Base-by-base conservation (phyloP, 2,888 invertebrate species). In the Eupsilia transversa region DNA sequence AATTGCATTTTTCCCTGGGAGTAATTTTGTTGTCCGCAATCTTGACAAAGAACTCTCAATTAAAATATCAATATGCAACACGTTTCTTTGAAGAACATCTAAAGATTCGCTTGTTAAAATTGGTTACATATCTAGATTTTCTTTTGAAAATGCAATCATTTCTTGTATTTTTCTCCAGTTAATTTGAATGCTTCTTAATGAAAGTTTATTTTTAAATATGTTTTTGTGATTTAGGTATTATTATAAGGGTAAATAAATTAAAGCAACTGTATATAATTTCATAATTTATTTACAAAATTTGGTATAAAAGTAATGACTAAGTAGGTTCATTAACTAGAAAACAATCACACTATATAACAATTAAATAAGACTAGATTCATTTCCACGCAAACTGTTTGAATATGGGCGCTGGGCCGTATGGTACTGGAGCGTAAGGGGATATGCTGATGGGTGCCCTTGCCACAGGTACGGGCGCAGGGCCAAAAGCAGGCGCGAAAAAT, bases 301-400 rank as follows among this genome's bases (percentile, higher is more conserved):
- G 76, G 85, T 90, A 91, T 86, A 90, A 90, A 90, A 77, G 72
- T 80, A 84, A 77, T 79, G 76, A 77, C 80, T 77, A 69, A 83
- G 85, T 88, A 46, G 46, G 46, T 46, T 86, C 61, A 61, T 82
- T 74, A 73, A 86, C 75, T 81, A 82, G 81, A 84, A 69, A 83
- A 87, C 83, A 89, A 85, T 86, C 84, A 88, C 81, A 89, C 85
- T 77, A 81, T 80, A 71, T 74, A 87, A 86, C 80, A 88, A 84
- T 79, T 75, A 73, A 88, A 77, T 52, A 80, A 86, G 87, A 91
- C 91, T 92, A 91, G 83, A 88, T 81, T 94, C 87, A 95, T 91
- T 96, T 95, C 95, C 96, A 96, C 79, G 95, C 95, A 71, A 83
- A 87, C 83, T 95, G 92, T 89, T 92, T 94, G 12, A 91, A 66